Conservation (phyloP, 2,113 vertebrate genomes). For the Aramus guarauna region DNA sequence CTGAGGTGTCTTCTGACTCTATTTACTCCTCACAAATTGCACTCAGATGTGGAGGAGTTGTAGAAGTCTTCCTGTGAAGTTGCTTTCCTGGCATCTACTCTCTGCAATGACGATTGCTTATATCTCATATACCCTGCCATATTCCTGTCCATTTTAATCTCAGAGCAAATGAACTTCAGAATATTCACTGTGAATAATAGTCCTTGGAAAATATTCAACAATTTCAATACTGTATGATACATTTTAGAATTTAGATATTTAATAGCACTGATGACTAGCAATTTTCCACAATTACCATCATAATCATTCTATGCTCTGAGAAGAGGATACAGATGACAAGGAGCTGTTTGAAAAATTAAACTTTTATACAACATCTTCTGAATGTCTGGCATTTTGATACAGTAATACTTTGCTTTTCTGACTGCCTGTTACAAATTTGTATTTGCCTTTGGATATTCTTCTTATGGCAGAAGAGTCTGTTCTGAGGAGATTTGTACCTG, state of each 20-base stretch:
- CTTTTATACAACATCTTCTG: background rate
- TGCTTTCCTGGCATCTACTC: background rate
- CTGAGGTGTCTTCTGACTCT: background rate
- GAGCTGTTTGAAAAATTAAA: conserved; percentile 5
- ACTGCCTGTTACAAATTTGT: background rate
- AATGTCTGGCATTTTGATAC: background rate
- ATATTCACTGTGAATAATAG: background rate
- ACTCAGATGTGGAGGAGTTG: background rate
- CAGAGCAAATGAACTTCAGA: background rate
- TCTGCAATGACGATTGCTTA: background rate
- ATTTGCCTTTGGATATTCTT: background rate
- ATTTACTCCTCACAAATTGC: background rate
- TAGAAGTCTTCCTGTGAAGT: background rate
- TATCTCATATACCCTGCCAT: rapidly evolving
- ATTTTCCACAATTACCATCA: conserved; percentile 7
- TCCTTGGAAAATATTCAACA: conserved; percentile 9
- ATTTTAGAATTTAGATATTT: conserved; percentile 35
- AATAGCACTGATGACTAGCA: conserved; percentile 9
- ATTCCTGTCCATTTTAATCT: background rate
- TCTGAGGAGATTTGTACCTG: background rate
- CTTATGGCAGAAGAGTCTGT: background rate
- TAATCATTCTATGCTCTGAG: background rate
- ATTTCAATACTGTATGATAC: background rate
- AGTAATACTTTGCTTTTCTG: background rate
- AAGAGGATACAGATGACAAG: conserved; percentile 6